phyloP scores from a whole-genome alignment of 2,888 invertebrate species.

The Thereva nobilitata region DNA sequence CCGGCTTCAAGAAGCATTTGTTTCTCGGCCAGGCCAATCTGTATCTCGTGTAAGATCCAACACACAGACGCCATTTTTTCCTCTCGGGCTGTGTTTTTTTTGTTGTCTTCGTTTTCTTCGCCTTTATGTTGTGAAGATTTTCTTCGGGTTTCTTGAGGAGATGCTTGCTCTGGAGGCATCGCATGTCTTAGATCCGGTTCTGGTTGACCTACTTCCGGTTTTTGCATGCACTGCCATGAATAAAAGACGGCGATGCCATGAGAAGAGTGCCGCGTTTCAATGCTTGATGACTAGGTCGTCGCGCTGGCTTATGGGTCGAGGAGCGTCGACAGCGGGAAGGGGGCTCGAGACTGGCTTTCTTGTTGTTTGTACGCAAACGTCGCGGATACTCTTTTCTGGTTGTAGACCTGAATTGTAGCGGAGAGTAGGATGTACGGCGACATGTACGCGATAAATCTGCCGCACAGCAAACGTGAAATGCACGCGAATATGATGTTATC shows the following conservation, averaged over 20 bases:
- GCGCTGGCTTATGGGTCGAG: neutral
- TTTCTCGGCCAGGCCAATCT: no score
- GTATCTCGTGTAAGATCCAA: no score
- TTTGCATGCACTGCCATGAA: constrained; percentile 40
- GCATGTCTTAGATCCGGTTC: constrained; percentile 50
- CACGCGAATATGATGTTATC: constrained; percentile 14
- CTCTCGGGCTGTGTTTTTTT: no score
- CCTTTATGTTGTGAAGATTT: no score
- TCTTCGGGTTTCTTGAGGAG: neutral
- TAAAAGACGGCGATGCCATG: constrained; percentile 39
- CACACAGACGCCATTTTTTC: no score
- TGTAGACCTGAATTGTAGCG: neutral
- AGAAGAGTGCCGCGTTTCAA: constrained; percentile 43
- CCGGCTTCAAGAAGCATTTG: no score
- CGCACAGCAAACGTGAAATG: constrained; percentile 5
- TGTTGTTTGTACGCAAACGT: neutral
- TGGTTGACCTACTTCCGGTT: constrained; percentile 54
- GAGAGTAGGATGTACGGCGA: neutral
- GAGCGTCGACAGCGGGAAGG: constrained; percentile 1
- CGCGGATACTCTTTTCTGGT: neutral
- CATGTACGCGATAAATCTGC: constrained; percentile 15
- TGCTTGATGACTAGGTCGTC: neutral
- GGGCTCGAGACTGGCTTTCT: neutral
- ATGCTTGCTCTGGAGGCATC: constrained; percentile 35
- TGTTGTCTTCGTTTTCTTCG: no score